Base-by-base conservation (phyloP, 2,888 invertebrate species). In the Amorpha juglandis region DNA sequence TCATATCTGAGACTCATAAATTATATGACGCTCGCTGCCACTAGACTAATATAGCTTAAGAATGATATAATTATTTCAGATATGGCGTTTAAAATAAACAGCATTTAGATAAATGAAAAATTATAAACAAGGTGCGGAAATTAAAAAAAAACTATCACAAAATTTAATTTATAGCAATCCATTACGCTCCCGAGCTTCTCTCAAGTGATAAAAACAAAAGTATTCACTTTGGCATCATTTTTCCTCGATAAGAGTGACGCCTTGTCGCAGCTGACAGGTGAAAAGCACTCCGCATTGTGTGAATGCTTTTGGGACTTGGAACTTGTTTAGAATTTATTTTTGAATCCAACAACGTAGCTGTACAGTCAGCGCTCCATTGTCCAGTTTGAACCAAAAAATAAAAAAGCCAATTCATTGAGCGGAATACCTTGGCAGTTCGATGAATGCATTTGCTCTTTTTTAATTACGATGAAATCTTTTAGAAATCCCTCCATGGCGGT, bases 291-390 rank as follows among this genome's bases (percentile, higher is more conserved):
- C 42, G 19, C 58, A 42, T 58, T 21, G 42, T 42, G 58, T 19
- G 58, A 58, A 58, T 58, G 19, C 42, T 38, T 42, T 58, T 58
- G 58, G 58, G 42, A 55, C n/a, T 38, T 48, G 38, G 38, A 58
- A 19, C 19, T 58, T 19, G 19, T 42, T n/a, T 16, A 33, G 51
- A 53, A 53, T 16, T 58, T 42, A 16, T 38, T 50, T 50, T 50
- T 4, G 14, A 42, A 58, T 38, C 8, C 9, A 58, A 58, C 11
- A 42, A 58, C 27, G n/a, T 42, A 12, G 33, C 35, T 14, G 16
- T 11, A 9, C 16, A 16, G 35, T 33, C n/a, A 35, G 14, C n/a
- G 2, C 9, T 50, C 1, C 11, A 9, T 50, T 19, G 19, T 9
- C 1, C 0, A 0, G 16, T 16, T 16, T 1, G 48, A 50, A 50